Evolutionary conservation across 2,113 vertebrate genomes (phyloP).

Genomic region (Gadus macrocephalus): DNA sequence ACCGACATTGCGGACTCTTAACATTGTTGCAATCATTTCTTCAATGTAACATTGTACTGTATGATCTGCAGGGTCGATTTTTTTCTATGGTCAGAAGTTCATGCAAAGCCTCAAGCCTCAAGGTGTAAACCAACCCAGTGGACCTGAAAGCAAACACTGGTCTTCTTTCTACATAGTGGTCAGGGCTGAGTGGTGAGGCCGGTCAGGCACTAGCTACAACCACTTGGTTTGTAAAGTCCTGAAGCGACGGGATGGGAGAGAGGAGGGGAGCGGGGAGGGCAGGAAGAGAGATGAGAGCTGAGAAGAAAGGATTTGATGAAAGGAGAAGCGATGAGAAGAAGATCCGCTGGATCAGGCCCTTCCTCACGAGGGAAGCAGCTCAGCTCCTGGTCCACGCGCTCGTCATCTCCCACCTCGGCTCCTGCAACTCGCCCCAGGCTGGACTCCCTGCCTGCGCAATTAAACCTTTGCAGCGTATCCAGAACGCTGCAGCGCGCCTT

Average conservation of each 20-base stretch:
- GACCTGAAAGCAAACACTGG: conserved; percentile 40
- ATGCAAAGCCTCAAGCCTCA: conserved; percentile 41
- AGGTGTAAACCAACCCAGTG: conserved; percentile 46
- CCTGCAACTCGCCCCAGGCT: too few relatives aligned
- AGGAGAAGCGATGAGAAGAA: background rate
- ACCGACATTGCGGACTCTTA: background rate
- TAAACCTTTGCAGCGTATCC: too few relatives aligned
- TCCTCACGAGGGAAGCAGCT: too few relatives aligned
- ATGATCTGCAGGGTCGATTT: too few relatives aligned
- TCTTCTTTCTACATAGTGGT: conserved; percentile 22
- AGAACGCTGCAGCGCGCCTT: too few relatives aligned
- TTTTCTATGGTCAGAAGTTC: too few relatives aligned
- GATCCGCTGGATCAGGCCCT: too few relatives aligned
- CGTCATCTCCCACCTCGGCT: too few relatives aligned
- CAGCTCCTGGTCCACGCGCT: too few relatives aligned
- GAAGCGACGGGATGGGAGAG: conserved; percentile 14
- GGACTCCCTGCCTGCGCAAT: too few relatives aligned
- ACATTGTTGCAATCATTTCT: too few relatives aligned
- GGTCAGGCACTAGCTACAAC: conserved; percentile 32
- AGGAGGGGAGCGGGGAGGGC: background rate
- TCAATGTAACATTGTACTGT: too few relatives aligned
- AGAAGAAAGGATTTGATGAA: conserved; percentile 8
- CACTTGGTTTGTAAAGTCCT: conserved; percentile 30
- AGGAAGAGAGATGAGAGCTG: background rate
- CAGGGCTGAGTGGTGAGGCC: conserved; percentile 21